Percentiles rank a stretch among this genome's conserved stretches.
Conservation (phyloP, 2,797 vertebrate species). For the Brachymystax lenok region DNA sequence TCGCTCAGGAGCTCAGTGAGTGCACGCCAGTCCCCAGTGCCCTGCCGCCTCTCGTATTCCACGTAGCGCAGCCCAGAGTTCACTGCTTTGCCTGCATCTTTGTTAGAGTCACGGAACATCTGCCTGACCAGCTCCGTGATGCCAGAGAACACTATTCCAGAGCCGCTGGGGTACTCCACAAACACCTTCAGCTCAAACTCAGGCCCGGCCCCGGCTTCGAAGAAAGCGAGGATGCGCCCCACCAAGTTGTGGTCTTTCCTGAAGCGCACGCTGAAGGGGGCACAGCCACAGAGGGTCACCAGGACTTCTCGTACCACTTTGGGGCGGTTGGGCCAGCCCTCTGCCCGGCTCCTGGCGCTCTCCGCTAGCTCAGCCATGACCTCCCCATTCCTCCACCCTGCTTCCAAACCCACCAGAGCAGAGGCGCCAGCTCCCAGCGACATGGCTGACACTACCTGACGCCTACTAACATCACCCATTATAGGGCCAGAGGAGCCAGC, state of each 20-base stretch:
- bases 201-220: conserved; percentile 77
- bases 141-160: conserved; percentile 83
- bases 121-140: conserved; percentile 82
- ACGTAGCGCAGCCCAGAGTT: conserved; percentile 88
- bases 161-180: conserved; percentile 86
- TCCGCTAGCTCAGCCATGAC: conserved; percentile 81
- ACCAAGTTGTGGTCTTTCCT: conserved; percentile 87
- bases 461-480: conserved; percentile 76
- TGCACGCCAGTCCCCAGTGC: conserved; percentile 85
- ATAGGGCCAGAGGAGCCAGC: conserved; percentile 77
- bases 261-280: conserved; percentile 88
- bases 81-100: conserved; percentile 83
- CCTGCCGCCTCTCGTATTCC: conserved; percentile 87
- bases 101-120: conserved; percentile 88
- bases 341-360: conserved; percentile 80
- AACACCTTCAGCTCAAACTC: conserved; percentile 89
- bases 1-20: conserved; percentile 86
- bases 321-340: conserved; percentile 84
- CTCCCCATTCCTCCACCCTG: conserved; percentile 76
- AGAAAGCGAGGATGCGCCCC: conserved; percentile 84
- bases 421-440: conserved; percentile 70
- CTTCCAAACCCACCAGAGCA: conserved; percentile 76
- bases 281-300: conserved; percentile 77
- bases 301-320: conserved; percentile 83
- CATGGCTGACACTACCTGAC: conserved; percentile 64